Base-by-base conservation (phyloP, 2,797 vertebrate genomes). In the Gymnoscopelus braueri region DNA sequence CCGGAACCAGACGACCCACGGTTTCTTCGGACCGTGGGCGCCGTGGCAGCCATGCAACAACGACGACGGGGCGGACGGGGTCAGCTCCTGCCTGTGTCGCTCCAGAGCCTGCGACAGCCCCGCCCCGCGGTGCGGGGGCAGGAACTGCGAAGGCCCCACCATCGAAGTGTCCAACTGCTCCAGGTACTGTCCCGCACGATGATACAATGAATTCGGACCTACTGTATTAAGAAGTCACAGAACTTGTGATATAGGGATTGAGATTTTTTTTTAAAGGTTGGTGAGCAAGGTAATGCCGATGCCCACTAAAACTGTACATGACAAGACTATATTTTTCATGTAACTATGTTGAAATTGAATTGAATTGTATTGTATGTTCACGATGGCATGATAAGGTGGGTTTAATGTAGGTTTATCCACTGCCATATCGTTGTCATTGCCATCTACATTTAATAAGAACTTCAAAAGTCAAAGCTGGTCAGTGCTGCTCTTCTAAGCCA, bases 81-180 rank as follows among this genome's bases (percentile, higher is more conserved):
- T 94, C 60, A 97, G 95, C 81, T 94, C 95, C 58, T 99, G 98
- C 58, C 84, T 95, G 83, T 99, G 98, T 81, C 95, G 96, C 75
- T 96, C 95, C 70, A 93, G 98, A 75, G 93, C 91, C 0, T 99
- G 98, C 65, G 94, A 99, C 88, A 96, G 90, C 78, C 98, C 98
- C 0, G 82, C 78, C 15, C 96, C 97, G 65, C 96, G 91, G 59
- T 99, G 98, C 2, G 96, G 97, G 44, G 98, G 98, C 51, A 95
- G 84, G 0, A 83, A 83, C 80, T 99, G 98, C 3, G 91, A 94
- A 62, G 97, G 97, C 10, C 87, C 96, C 63, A 94, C 95, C 69
- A 98, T 98, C 3, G 95, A 99, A 77, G 95, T 99, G 0, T 94
- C 96, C 87, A 99, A 99, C 91, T 99, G 98, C 76, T 99, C 98